Base-by-base conservation (phyloP, 2,888 invertebrate genomes). In the Chymomyza procnemis region DNA sequence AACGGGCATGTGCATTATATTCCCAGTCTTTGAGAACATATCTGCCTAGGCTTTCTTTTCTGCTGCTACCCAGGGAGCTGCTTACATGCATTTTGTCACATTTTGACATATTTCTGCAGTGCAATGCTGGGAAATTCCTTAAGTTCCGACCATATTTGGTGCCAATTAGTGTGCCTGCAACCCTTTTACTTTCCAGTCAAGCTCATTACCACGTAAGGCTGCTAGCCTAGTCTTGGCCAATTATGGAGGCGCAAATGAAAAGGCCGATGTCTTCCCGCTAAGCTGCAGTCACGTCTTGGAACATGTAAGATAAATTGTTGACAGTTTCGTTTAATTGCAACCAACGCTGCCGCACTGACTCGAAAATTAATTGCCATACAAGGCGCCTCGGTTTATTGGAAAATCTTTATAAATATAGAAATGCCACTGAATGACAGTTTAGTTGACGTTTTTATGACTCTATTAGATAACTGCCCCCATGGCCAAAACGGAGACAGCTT, bases 211-310 rank as follows among this genome's bases (percentile, higher is more conserved):
- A 58, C 71, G 18, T 48, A 47, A 34, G 16, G 18, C 26, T 26
- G n/a, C 63, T 41, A 50, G 55, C 52, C 57, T 55, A 62, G 57
- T 62, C 34, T 41, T 78, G 69, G 76, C 88, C 88, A 80, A 81
- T 88, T 89, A 89, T 88, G 89, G 88, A 82, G 88, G 89, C 89
- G 89, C 88, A 89, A 88, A 88, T 88, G 85, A 85, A 85, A 85
- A 80, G 74, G 76, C 69, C 71, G 18, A 72, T 61, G 54, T 62
- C 73, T 85, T 85, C 67, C 82, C 79, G 85, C 78, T 19, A 54
- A 54, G 54, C 12, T 50, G 78, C 71, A 86, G 85, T 85, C 80
- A 78, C 78, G 79, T 84, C 70, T 50, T 4, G 6, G 22, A 12
- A 54, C 30, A 8, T 22, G 52, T 71, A 79, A 76, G 76, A 82